A percentile compares a stretch with the other conserved stretches of the same genome.
These are phyloP conservation scores for Eptesicus fuscus DNA, from an alignment of 2,113 vertebrate species.

Conservation along the genomic window DNA sequence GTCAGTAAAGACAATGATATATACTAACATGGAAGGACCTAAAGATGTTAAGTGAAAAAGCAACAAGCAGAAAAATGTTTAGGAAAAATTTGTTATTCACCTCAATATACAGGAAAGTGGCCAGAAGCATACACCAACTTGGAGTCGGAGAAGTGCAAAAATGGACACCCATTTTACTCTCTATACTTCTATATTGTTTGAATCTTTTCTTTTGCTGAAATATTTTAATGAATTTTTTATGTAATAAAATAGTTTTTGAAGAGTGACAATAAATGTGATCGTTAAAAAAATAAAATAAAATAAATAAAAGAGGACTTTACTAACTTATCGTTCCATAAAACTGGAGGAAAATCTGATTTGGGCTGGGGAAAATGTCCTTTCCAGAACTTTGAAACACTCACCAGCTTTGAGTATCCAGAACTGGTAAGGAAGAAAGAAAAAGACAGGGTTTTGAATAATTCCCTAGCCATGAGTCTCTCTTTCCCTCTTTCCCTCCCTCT, in stretches of 20 bases:
- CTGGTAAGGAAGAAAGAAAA: background rate
- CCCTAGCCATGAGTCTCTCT: background rate
- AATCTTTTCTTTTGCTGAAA: slow-evolving; percentile 1
- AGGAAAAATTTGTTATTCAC: background rate
- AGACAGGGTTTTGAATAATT: background rate
- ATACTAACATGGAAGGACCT: background rate
- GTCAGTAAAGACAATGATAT: background rate
- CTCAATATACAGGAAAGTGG: background rate
- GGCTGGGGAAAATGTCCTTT: background rate
- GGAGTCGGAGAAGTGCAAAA: background rate
- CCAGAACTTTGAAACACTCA: background rate
- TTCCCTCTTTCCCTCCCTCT: too few species aligned
- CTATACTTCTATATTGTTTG: background rate
- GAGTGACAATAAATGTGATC: background rate
- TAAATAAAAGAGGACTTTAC: background rate
- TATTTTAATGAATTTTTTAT: slow-evolving; percentile 18
- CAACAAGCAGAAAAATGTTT: background rate
- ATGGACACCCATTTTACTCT: background rate
- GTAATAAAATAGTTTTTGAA: background rate
- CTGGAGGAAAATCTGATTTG: background rate
- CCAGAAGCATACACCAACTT: background rate
- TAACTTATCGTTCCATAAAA: background rate
- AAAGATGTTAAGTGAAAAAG: background rate
- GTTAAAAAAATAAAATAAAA: too few species aligned
- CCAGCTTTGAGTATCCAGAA: background rate